Evolutionary conservation across 1,140 invertebrate species (phyloP), one percentile per base, ranked within the genome.

Genomic region (Ditylenchus dipsaci): DNA sequence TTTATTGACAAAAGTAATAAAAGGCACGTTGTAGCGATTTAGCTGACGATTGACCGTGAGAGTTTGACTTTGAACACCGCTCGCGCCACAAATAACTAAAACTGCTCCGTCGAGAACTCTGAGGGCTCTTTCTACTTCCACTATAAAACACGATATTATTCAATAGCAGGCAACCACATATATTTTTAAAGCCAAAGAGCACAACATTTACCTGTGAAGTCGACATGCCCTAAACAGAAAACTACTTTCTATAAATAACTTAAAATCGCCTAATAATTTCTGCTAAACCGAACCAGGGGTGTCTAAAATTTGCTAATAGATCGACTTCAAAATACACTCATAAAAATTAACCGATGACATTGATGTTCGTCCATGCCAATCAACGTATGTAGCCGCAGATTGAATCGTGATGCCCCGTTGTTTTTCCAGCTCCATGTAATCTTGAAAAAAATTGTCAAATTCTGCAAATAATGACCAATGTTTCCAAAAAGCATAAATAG

Each of bases 331-430:
- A 38, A 11, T 5, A 38, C 33, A 5, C 11, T 38, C 33, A 38
- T 5, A 38, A 38, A 5, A 38, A 11, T 3, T 38, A 98, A 78
- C 99, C 96, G 76, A 99, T 99, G 45, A 99, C 97, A 83, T 99
- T 99, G 58, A 99, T 95, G 84, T 96, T 97, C 67, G 91, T 88
- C 69, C 90, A 82, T 93, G 93, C 96, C 96, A 99, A 58, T 93
- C 83, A 8, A 93, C 94, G 73, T 97, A 98, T 0, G 96, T 98
- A 1, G 96, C 96, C 1, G 96, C 96, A 26, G 95, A 97, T 83
- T 98, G 93, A 75, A 99, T 99, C 1, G 96, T 99, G 58, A 99
- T 99, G 38, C 96, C 96, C 77, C 96, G 85, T 83, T 97, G 93
- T 70, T 93, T 86, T 86, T 99, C 96, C 43, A 99, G 85, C 84